phyloP scores from a whole-genome alignment of 2,888 invertebrate genomes.

The Platynereis dumerilii region DNA sequence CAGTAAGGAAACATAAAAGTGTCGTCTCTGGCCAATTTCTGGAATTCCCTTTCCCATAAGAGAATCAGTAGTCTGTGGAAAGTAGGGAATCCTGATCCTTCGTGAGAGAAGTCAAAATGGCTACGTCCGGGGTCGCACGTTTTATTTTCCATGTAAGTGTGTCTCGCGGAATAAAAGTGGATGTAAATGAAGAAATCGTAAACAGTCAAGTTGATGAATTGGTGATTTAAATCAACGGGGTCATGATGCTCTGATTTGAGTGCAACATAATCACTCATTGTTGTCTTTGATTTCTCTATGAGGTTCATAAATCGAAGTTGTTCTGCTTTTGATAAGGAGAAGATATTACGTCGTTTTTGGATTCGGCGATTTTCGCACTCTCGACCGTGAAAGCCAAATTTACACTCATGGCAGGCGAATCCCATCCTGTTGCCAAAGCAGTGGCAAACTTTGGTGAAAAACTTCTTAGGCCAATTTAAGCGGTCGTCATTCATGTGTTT shows the following conservation, averaged over 20 bases:
- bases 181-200: slow-evolving; percentile 19
- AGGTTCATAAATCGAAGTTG: slow-evolving; percentile 15
- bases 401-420: slow-evolving; percentile 24
- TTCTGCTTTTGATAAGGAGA: slow-evolving; percentile 10
- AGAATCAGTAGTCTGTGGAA: slow-evolving; percentile 30
- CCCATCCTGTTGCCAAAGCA: slow-evolving; percentile 24
- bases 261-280: slow-evolving; percentile 16
- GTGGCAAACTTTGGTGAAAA: slow-evolving; percentile 24
- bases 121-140: neutral
- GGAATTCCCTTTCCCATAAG: slow-evolving; percentile 20
- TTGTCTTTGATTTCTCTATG: slow-evolving; percentile 13
- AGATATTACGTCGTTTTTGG: slow-evolving; percentile 17
- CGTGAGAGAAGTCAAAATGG: slow-evolving; percentile 26
- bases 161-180: slow-evolving; percentile 21
- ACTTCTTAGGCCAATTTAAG: slow-evolving; percentile 25
- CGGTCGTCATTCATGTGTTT: slow-evolving; percentile 26
- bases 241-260: slow-evolving; percentile 10
- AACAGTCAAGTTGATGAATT: slow-evolving; percentile 13
- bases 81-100: slow-evolving; percentile 27
- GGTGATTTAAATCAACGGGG: neutral
- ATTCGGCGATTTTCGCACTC: slow-evolving; percentile 16
- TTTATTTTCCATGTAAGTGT: slow-evolving; percentile 14
- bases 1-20: slow-evolving; percentile 23
- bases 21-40: slow-evolving; percentile 22
- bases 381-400: slow-evolving; percentile 19